A percentile compares a stretch with the other conserved stretches of the same genome.
Conservation (phyloP, 1,140 invertebrate species). For the Whitmania pigra region DNA sequence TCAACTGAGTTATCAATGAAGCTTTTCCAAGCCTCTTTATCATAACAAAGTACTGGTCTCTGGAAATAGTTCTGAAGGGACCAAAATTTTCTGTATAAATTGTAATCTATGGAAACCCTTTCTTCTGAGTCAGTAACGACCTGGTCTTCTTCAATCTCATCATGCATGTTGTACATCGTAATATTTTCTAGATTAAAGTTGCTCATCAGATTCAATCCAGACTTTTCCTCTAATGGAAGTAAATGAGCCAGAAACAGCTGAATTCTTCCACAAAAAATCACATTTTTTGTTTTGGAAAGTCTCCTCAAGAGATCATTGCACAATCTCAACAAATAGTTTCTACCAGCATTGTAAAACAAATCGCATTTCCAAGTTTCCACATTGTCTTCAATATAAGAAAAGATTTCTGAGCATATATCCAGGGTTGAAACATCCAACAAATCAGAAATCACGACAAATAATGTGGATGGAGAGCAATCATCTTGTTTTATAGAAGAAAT, state of each 20-base stretch:
- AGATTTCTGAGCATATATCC: conserved; percentile 73
- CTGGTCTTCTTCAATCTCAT: too few species aligned
- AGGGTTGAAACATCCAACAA: conserved; percentile 79
- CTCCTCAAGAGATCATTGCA: conserved; percentile 89
- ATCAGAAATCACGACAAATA: conserved; percentile 77
- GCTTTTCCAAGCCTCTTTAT: conserved; percentile 77
- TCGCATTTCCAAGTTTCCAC: conserved; percentile 78
- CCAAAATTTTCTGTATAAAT: conserved; percentile 94
- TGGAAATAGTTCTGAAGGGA: conserved; percentile 87
- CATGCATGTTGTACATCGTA: conserved; percentile 31
- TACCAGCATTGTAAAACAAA: conserved; percentile 75
- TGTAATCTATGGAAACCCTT: conserved; percentile 69
- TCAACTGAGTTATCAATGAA: conserved; percentile 71
- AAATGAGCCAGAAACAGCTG: conserved; percentile 88
- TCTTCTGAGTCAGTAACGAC: too few species aligned
- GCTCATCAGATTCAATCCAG: conserved; percentile 83
- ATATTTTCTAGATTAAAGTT: conserved; percentile 95
- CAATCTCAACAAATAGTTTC: conserved; percentile 86
- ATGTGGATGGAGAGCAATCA: conserved; percentile 65
- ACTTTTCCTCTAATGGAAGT: conserved; percentile 93
- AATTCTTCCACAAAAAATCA: conserved; percentile 93
- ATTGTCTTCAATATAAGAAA: conserved; percentile 76
- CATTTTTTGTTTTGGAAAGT: conserved; percentile 85
- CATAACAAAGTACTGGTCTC: conserved; percentile 82
- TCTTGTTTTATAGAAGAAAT: conserved; percentile 41